phyloP scores from a whole-genome alignment of 2,888 invertebrate genomes.

The Sphaerophoria rueppellii region DNA sequence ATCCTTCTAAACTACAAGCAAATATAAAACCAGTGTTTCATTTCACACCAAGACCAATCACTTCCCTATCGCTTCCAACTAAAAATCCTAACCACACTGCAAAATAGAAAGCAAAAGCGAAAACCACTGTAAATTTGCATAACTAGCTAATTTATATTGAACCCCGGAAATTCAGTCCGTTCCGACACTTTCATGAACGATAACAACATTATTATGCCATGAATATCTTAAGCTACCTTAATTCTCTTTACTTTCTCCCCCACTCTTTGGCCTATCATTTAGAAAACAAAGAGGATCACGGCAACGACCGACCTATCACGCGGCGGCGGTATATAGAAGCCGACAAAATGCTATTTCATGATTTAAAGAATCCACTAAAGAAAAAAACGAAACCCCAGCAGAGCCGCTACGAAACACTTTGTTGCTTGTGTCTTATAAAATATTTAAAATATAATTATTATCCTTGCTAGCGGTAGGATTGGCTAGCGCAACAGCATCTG shows the following conservation, averaged over 20 bases:
- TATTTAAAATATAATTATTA: constrained; percentile 72
- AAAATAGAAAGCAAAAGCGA: neutral
- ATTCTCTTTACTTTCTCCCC: neutral
- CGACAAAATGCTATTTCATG: neutral
- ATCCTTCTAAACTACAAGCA: neutral
- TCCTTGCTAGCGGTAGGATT: constrained; percentile 19
- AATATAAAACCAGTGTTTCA: neutral
- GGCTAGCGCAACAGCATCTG: constrained; percentile 59
- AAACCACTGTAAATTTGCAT: constrained; percentile 58
- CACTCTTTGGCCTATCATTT: neutral
- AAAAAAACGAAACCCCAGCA: neutral
- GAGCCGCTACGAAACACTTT: constrained; percentile 61
- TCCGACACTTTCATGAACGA: constrained; percentile 50
- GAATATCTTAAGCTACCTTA: constrained; percentile 9
- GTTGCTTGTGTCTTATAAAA: constrained; percentile 52
- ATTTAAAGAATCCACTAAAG: constrained; percentile 25
- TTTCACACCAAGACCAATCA: neutral
- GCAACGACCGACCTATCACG: neutral
- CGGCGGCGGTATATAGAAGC: neutral
- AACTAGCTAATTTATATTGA: constrained; percentile 55
- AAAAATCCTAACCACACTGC: too few relatives aligned
- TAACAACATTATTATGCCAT: constrained; percentile 57
- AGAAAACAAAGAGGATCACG: neutral
- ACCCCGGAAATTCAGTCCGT: constrained; percentile 28
- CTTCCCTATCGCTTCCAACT: neutral